These are phyloP conservation scores for Chaetorhynchus papuensis DNA, from an alignment of 2,113 vertebrate genomes.

Conservation along the genomic window DNA sequence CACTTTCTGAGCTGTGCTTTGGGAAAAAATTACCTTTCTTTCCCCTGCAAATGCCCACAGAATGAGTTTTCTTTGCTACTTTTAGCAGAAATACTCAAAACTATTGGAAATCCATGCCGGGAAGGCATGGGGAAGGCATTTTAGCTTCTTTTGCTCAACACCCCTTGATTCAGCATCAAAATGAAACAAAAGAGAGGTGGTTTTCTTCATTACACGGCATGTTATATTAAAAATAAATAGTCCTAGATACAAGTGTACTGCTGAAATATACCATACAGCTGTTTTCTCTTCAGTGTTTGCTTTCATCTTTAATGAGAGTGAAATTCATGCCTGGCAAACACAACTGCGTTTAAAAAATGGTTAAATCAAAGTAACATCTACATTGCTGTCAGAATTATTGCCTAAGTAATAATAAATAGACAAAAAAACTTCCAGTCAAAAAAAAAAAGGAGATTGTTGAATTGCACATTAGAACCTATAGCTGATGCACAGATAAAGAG, in stretches of 20 bases:
- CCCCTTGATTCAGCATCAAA: neutral
- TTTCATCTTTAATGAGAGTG: slow-evolving; percentile 28
- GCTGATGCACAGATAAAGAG: neutral
- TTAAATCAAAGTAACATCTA: slow-evolving; percentile 33
- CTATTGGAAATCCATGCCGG: neutral
- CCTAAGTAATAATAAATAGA: slow-evolving; percentile 10
- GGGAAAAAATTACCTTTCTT: neutral
- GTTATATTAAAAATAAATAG: slow-evolving; percentile 24
- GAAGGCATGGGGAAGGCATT: neutral
- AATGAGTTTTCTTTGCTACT: neutral
- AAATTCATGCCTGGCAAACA: slow-evolving; percentile 23
- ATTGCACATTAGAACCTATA: neutral
- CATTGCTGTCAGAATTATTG: neutral
- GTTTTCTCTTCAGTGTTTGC: slow-evolving; percentile 7
- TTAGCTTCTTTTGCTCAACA: neutral
- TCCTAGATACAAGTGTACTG: neutral
- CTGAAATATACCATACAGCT: slow-evolving; percentile 9
- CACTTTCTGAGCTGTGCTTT: neutral
- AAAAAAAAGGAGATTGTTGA: neutral
- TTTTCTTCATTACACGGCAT: neutral
- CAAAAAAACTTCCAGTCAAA: neutral
- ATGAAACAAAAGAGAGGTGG: neutral
- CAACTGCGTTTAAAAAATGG: slow-evolving; percentile 32
- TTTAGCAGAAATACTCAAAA: neutral
- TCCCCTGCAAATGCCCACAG: neutral